These are phyloP conservation scores for Apamea monoglypha DNA, from an alignment of 2,888 invertebrate genomes.

Conservation along the genomic window DNA sequence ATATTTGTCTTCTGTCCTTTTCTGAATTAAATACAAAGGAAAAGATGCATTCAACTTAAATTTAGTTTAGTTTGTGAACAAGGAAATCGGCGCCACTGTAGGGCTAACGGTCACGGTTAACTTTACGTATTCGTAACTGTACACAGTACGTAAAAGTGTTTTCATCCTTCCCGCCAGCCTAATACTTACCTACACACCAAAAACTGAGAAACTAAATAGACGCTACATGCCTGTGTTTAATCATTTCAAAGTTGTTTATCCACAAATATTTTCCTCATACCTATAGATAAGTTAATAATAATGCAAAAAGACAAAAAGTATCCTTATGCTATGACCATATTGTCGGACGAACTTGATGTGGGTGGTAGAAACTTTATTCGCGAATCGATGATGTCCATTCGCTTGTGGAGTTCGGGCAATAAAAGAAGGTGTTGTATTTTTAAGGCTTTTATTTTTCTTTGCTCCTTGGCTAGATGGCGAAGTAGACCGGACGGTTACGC, in stretches of 20 bases:
- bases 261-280: not conserved
- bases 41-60: too few relatives aligned
- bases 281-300: not conserved
- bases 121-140: not conserved
- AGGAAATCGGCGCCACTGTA: too few relatives aligned
- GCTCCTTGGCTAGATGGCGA: too few relatives aligned
- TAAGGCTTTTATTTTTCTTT: not conserved
- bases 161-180: not conserved
- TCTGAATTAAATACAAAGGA: too few relatives aligned
- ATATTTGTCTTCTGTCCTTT: too few relatives aligned
- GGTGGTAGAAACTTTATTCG: not conserved
- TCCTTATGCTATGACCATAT: not conserved
- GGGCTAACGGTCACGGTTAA: not conserved
- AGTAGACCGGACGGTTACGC: too few relatives aligned
- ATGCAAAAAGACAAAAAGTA: not conserved
- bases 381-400: not conserved
- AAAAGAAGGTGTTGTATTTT: not conserved
- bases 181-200: not conserved
- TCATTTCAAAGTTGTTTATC: not conserved
- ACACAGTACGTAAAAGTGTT: not conserved
- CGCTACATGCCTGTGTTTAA: not conserved
- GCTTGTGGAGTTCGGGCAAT: slow-evolving; percentile 2
- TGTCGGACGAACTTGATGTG: not conserved
- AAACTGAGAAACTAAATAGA: not conserved
- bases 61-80: too few relatives aligned